Evolutionary conservation across 2,113 vertebrate genomes (phyloP), one percentile per base, ranked within the genome.

Genomic region (Onychostoma macrolepis): DNA sequence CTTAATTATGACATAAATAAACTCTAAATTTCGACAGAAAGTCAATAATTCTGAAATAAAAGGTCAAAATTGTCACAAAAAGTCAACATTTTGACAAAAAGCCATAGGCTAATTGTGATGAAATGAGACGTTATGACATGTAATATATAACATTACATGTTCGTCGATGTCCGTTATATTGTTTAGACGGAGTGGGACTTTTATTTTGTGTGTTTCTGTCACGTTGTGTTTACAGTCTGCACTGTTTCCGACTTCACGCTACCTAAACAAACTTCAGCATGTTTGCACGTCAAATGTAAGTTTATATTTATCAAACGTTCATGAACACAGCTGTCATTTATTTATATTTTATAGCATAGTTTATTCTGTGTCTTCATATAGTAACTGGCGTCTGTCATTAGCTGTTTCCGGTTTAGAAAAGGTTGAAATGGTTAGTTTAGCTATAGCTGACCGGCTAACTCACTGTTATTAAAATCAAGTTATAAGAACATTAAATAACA

Each of bases 271-370:
- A 88, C 67, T 80, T 88, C 30, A 56, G 13, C 58, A 84, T 75
- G 76, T 38, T 61, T 38, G 13, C 7, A 45, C 41, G 41, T 81
- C 36, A 77, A 76, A 45, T 53, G 87, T 88, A 41, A 88, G 87
- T 85, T 71, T 58, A 58, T n/a, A 84, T 85, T n/a, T 21, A 12
- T 58, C 3, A 56, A 72, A 41, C 8, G 11, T 24, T 17, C 15
- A 56, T 38, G 2, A 5, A 11, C 2, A 69, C 15, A 36, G 17
- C 7, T 38, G 63, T 21, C 1, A 38, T 80, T 43, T 56, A 69
- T 50, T 28, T 71, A 4, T 56, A 19, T 19, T 2, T 71, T 21
- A 69, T 15, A 13, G 7, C 4, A 71, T 45, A 11, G 21, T n/a
- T 50, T 50, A 45, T 65, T 45, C 0, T 30, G 15, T 45, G 15